A percentile compares a stretch with the other conserved stretches of the same genome.
phyloP scores from a whole-genome alignment of 2,113 vertebrate species.

The Passer montanus region DNA sequence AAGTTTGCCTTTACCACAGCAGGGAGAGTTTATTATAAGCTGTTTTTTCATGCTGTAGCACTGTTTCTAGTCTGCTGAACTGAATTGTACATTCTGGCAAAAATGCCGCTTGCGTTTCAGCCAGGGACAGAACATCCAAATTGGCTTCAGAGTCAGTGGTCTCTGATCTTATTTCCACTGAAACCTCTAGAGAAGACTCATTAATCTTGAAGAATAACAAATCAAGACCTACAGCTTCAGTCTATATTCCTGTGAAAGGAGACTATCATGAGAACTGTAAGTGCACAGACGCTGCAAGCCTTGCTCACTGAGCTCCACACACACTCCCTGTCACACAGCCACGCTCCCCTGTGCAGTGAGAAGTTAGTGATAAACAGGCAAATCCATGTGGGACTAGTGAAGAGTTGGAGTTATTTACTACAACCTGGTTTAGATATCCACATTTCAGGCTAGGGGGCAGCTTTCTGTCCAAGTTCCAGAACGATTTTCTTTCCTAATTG shows the following conservation, averaged over 20 bases:
- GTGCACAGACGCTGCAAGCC: background rate
- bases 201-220: background rate
- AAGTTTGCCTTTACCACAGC: conserved; percentile 21
- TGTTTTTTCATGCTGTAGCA: background rate
- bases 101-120: background rate
- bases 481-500: background rate
- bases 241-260: background rate
- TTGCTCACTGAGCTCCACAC: rapidly evolving
- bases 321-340: rapidly evolving
- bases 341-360: rapidly evolving
- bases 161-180: background rate
- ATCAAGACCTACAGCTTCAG: background rate
- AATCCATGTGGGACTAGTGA: background rate
- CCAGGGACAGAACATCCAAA: background rate
- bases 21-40: conserved; percentile 2
- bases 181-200: background rate
- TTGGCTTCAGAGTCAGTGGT: background rate
- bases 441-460: background rate
- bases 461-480: background rate
- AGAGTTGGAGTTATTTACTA: background rate
- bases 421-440: background rate
- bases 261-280: background rate
- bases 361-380: background rate
- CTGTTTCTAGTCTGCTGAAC: conserved; percentile 1
- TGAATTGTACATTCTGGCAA: background rate